These are phyloP conservation scores for Calameuta filiformis DNA, from an alignment of 2,888 invertebrate genomes.

Conservation along the genomic window DNA sequence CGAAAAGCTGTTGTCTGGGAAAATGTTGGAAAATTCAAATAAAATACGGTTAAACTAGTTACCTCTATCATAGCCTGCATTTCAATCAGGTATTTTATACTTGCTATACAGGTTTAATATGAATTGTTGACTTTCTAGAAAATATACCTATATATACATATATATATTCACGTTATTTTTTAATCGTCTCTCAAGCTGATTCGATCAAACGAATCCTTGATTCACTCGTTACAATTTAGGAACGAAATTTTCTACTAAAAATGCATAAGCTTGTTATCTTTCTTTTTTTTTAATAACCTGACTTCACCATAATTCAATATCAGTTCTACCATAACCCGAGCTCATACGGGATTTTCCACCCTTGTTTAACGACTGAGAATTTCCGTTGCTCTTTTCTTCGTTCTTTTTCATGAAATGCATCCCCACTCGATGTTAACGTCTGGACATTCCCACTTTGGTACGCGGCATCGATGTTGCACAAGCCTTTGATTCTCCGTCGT, in stretches of 20 bases:
- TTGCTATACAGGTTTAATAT: background rate
- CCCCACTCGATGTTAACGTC: constrained; percentile 16
- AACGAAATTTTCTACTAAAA: background rate
- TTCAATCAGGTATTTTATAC: background rate
- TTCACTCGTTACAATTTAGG: background rate
- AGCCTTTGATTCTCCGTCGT: constrained; percentile 46
- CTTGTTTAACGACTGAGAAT: constrained; percentile 13
- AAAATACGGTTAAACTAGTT: background rate
- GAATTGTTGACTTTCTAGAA: background rate
- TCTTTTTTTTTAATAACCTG: too few species aligned
- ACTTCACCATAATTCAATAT: too few species aligned
- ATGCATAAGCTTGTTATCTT: background rate
- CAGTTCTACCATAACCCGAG: background rate
- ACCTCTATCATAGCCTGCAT: background rate
- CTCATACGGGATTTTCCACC: constrained; percentile 13
- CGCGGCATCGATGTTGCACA: constrained; percentile 45
- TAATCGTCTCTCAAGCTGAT: background rate
- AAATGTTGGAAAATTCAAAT: background rate
- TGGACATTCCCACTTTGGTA: constrained; percentile 16
- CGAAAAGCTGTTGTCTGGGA: background rate
- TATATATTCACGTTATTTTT: background rate
- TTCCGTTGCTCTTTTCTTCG: constrained; percentile 8
- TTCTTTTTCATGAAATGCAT: background rate
- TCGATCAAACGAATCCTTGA: background rate
- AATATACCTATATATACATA: too few species aligned